Evolutionary conservation across 2,797 vertebrate species (phyloP).

Genomic region (Heteromormyrus szaboi): DNA sequence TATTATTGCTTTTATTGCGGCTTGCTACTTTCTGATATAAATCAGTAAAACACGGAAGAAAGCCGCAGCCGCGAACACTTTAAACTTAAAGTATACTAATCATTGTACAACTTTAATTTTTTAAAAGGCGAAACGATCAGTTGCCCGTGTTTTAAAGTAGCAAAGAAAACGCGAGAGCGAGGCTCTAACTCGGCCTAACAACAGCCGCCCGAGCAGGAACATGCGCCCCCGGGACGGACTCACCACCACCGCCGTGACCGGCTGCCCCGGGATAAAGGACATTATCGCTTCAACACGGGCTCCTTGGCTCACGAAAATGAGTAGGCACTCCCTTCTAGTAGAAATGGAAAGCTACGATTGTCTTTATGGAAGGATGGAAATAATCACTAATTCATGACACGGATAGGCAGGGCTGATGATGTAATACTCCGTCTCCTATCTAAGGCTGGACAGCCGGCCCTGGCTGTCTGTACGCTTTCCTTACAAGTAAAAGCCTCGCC

Average conservation of each 20-base stretch:
- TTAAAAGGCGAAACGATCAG: not conserved
- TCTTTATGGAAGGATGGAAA: slow-evolving; percentile 3
- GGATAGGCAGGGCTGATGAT: slow-evolving; percentile 38
- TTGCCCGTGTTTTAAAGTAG: not conserved
- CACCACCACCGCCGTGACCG: slow-evolving; percentile 67
- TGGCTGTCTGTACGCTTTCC: not conserved
- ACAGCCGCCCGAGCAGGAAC: not conserved
- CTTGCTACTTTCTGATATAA: not conserved
- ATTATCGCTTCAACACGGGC: slow-evolving; percentile 33
- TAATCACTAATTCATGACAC: slow-evolving; percentile 27
- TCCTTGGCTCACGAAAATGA: not conserved
- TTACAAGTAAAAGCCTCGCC: not conserved
- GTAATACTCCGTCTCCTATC: slow-evolving; percentile 34
- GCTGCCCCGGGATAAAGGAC: slow-evolving; percentile 62
- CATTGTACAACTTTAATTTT: not conserved
- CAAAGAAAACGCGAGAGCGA: not conserved
- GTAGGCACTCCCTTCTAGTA: not conserved
- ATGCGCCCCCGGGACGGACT: slow-evolving; percentile 38
- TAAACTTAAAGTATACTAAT: not conserved
- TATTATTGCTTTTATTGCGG: not conserved
- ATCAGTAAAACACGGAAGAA: not conserved
- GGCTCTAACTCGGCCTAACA: slow-evolving; percentile 13
- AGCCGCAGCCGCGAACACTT: not conserved
- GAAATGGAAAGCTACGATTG: slow-evolving; percentile 35
- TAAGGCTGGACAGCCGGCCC: not conserved